phyloP scores from a whole-genome alignment of 1,140 invertebrate genomes.

The Solenopsis invicta region DNA sequence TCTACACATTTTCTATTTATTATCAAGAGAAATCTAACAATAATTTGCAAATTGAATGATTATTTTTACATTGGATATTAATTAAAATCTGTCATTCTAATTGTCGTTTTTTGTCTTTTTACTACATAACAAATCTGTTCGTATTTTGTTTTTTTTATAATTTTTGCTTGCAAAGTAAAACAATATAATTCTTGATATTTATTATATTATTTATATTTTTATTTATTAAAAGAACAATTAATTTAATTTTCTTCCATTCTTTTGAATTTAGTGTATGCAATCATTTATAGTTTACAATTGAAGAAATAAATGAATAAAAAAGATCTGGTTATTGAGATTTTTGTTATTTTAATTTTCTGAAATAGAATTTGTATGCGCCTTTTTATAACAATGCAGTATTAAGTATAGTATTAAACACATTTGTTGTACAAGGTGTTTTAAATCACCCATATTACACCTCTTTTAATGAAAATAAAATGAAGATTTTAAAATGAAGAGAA shows the following conservation, averaged over 20 bases:
- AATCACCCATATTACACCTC: too few species aligned
- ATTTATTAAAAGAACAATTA: not conserved
- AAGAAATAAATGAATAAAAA: not conserved
- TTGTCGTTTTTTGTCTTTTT: not conserved
- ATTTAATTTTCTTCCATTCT: not conserved
- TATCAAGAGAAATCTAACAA: not conserved
- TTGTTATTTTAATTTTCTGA: not conserved
- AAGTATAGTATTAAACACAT: not conserved
- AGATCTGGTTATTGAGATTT: not conserved
- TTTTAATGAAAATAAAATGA: too few species aligned
- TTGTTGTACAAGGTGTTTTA: too few species aligned
- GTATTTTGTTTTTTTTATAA: too few species aligned
- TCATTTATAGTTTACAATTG: not conserved
- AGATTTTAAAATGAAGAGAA: too few species aligned
- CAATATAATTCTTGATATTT: not conserved
- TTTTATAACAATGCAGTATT: conserved; percentile 5
- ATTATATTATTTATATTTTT: not conserved
- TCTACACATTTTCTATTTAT: not conserved
- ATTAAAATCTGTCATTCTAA: not conserved
- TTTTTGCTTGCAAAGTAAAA: not conserved
- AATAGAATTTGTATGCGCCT: not conserved
- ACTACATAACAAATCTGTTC: not conserved
- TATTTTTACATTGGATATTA: not conserved
- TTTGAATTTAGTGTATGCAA: not conserved
- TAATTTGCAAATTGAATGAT: not conserved